Conservation (phyloP, 2,113 vertebrate genomes). For the Rallus limicola region DNA sequence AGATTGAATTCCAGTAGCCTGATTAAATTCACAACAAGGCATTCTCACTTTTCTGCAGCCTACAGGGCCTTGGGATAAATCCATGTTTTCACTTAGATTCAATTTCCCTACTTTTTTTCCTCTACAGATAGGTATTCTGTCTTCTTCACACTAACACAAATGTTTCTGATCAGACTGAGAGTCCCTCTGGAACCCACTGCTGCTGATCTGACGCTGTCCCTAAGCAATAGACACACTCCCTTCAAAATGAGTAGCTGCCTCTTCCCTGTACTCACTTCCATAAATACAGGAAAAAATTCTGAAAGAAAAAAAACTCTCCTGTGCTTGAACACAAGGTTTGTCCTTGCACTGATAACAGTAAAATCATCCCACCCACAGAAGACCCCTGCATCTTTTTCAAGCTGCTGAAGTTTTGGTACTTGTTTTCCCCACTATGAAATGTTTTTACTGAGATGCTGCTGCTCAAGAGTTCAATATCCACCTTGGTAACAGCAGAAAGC, state of each 20-base stretch:
- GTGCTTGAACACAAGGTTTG: not conserved
- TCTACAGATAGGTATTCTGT: not conserved
- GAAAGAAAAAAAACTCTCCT: not conserved
- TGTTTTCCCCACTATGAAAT: not conserved
- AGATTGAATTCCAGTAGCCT: not conserved
- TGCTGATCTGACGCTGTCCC: not conserved
- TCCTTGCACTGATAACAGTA: not conserved
- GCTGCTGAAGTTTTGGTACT: not conserved
- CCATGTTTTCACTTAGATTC: not conserved
- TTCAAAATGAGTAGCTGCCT: not conserved
- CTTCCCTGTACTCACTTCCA: not conserved
- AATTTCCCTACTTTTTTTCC: not conserved
- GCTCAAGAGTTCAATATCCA: not conserved
- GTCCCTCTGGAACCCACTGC: not conserved
- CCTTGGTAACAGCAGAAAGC: not conserved
- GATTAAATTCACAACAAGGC: not conserved
- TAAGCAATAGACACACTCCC: not conserved
- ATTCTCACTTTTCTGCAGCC: not conserved
- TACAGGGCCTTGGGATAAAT: not conserved
- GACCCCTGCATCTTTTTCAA: not conserved
- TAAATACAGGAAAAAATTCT: not conserved
- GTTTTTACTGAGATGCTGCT: not conserved
- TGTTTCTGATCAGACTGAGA: not conserved
- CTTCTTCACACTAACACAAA: not conserved
- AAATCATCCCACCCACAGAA: not conserved